Percentiles rank a stretch among this genome's conserved stretches.
Conservation (phyloP, 2,888 invertebrate species). For the Myathropa florea region DNA sequence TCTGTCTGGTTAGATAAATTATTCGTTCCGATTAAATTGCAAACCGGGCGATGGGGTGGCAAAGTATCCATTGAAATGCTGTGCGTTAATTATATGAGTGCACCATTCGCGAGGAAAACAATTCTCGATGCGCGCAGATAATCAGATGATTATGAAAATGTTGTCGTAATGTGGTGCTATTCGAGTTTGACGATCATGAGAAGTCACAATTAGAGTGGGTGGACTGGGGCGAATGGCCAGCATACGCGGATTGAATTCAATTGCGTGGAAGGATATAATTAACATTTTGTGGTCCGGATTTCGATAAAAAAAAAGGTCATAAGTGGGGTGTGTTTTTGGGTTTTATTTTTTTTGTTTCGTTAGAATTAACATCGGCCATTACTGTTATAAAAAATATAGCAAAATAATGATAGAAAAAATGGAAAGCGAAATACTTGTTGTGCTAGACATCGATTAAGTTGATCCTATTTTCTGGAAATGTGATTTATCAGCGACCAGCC, state of each 20-base stretch:
- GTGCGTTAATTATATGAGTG: constrained; percentile 28
- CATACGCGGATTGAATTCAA: background rate
- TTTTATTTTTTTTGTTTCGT: no score
- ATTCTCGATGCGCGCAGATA: background rate
- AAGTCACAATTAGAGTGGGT: constrained; percentile 18
- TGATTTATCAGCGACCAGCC: no score
- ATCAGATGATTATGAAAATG: constrained; percentile 21
- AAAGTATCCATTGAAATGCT: constrained; percentile 7
- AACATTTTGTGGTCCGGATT: no score
- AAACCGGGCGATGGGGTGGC: background rate
- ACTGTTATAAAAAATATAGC: no score
- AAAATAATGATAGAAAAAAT: no score
- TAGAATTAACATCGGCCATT: no score
- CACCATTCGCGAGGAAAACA: background rate
- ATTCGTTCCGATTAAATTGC: constrained; percentile 18
- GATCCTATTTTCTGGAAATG: no score
- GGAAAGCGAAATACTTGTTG: no score
- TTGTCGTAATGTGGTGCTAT: constrained; percentile 19
- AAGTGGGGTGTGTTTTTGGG: background rate
- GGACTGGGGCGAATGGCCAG: background rate
- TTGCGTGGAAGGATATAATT: background rate
- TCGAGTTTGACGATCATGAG: background rate
- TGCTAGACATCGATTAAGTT: no score
- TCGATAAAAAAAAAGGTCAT: background rate
- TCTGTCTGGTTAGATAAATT: constrained; percentile 6